Evolutionary conservation across 2,113 vertebrate species (phyloP).

Genomic region (Thalassarche chlororhynchos): DNA sequence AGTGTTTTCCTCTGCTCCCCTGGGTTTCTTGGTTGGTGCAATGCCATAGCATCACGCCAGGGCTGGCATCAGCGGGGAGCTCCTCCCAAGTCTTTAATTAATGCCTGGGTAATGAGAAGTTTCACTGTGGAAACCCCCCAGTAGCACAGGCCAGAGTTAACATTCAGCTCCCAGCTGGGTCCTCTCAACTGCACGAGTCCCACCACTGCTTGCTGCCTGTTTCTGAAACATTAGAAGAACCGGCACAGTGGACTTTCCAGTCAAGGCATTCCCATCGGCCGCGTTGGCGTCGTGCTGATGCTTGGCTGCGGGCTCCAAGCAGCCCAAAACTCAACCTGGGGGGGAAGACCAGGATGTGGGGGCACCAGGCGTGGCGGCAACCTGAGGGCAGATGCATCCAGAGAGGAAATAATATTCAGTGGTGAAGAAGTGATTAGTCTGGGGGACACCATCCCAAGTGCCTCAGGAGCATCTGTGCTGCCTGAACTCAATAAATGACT

Average conservation of each 20-base stretch:
- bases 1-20: background rate
- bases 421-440: background rate
- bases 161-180: background rate
- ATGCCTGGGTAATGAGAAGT: background rate
- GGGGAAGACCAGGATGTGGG: background rate
- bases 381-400: background rate
- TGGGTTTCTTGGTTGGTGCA: background rate
- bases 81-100: background rate
- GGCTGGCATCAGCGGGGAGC: background rate
- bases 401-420: background rate
- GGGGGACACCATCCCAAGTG: background rate
- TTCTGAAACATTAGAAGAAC: background rate
- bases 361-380: background rate
- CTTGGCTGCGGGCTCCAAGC: background rate
- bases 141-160: background rate
- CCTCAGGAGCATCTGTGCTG: background rate
- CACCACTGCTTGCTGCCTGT: background rate
- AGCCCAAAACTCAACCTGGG: background rate
- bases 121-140: background rate
- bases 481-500: background rate
- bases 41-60: background rate
- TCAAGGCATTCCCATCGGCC: fast-evolving
- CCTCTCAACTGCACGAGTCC: background rate
- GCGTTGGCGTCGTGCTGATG: fast-evolving
- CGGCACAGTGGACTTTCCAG: background rate